A percentile compares a stretch with the other conserved stretches of the same genome.
Conservation (phyloP, 2,797 vertebrate species). For the Alosa sapidissima region DNA sequence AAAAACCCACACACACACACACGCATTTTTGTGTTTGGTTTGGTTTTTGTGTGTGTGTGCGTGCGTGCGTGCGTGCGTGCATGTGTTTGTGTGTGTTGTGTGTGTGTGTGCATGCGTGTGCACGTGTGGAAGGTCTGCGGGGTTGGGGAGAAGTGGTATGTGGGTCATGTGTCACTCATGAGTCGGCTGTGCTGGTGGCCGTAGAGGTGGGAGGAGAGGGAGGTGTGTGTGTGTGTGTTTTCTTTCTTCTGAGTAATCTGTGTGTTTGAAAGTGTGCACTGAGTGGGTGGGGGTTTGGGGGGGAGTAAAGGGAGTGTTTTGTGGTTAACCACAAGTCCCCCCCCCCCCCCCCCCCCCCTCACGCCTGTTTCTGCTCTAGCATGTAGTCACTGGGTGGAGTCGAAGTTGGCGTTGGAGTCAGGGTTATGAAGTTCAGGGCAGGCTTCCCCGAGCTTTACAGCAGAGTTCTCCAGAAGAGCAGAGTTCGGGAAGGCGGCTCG, state of each 20-base stretch:
- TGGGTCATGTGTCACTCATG: conserved; percentile 26
- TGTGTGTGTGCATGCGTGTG: conserved; percentile 16
- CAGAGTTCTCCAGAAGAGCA: no score
- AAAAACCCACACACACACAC: no score
- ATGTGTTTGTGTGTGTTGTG: conserved; percentile 6
- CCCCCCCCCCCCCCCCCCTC: neutral
- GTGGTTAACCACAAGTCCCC: neutral
- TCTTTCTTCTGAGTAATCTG: neutral
- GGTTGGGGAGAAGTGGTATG: neutral
- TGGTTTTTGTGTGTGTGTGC: neutral
- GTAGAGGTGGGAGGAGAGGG: neutral
- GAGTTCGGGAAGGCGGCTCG: no score
- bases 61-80: neutral
- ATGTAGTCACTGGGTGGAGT: neutral
- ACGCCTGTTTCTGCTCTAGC: neutral
- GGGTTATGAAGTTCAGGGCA: neutral
- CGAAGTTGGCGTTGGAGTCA: neutral
- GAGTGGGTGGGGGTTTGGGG: neutral
- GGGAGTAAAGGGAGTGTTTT: neutral
- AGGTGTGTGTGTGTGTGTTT: neutral
- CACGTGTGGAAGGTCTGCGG: neutral
- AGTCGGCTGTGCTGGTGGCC: neutral
- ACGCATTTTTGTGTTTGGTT: no score
- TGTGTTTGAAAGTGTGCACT: neutral
- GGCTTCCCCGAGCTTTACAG: neutral